These are phyloP conservation scores for Mus pahari DNA, from an alignment of 2,113 vertebrate species.

Conservation along the genomic window DNA sequence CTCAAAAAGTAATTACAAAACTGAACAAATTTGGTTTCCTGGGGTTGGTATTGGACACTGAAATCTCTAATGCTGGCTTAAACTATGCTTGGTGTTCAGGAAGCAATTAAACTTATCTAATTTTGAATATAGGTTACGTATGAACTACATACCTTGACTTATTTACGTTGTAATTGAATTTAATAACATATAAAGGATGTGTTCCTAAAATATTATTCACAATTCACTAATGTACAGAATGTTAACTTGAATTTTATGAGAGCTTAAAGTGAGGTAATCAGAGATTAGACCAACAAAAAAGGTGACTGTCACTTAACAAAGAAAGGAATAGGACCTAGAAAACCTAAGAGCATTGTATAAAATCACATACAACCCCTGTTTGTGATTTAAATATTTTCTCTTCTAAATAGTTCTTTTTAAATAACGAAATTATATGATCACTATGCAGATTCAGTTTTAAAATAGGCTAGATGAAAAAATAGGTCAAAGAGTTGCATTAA, in stretches of 20 bases:
- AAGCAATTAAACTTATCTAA: constrained; percentile 71
- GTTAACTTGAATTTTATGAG: neutral
- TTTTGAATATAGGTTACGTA: constrained; percentile 52
- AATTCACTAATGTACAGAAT: constrained; percentile 1
- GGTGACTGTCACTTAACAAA: neutral
- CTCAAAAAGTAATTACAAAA: constrained; percentile 84
- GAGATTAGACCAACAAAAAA: neutral
- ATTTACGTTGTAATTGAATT: constrained; percentile 48
- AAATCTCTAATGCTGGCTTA: constrained; percentile 65
- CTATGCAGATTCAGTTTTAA: neutral
- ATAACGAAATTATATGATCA: neutral
- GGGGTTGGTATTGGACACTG: constrained; percentile 75
- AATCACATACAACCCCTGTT: neutral
- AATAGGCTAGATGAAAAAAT: neutral
- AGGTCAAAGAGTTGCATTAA: neutral
- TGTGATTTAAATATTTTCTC: neutral
- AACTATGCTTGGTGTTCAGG: constrained; percentile 52
- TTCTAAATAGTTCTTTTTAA: neutral
- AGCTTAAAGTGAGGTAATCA: neutral
- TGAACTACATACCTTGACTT: constrained; percentile 31
- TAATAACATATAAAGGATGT: constrained; percentile 33
- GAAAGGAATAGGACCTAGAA: neutral
- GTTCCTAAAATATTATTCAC: neutral
- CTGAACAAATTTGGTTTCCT: constrained; percentile 79
- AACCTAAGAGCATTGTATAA: neutral